Evolutionary conservation across 2,113 vertebrate genomes (phyloP), one percentile per base, ranked within the genome.

Genomic region (Cottus gobio): DNA sequence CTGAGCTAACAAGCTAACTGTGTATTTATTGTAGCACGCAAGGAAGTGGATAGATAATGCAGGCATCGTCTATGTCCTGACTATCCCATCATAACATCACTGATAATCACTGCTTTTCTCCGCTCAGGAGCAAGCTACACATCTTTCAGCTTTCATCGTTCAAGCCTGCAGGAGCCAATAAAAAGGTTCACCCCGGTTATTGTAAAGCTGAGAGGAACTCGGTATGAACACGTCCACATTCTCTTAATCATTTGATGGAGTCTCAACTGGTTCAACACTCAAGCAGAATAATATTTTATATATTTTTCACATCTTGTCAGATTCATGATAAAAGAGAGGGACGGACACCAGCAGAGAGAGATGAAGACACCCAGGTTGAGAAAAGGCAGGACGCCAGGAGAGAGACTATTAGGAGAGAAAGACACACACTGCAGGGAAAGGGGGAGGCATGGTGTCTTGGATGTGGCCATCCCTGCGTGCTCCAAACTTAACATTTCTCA

Each of bases 401-500:
- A 79, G 7, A 71, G 16, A 66, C 64, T 62, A 80, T 57, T 15
- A 60, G 65, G 60, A 67, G 42, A 79, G 10, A 71, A 50, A 75
- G 4, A 74, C 56, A 48, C 2, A 57, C 73, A 60, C 69, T 58
- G 20, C 34, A 69, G 52, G 31, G 24, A 57, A 50, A 30, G 18
- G 28, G 39, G 34, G 15, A 68, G 54, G 28, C 7, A 18, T 1
- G 12, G 7, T 7, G n/a, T 68, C 64, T 28, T 57, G 26, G 48
- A 65, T 65, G 50, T 76, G 36, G 66, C 60, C 30, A 62, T 48
- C 37, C 18, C 46, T 63, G 37, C 76, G 63, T 56, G 79, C 22
- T 80, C 79, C 58, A 60, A 84, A 73, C 60, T 5, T 22, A 82
- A 68, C 39, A 54, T 77, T 82, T 71, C 37, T 66, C 36, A 42